Conservation (phyloP, 2,797 vertebrate species). For the Valencia hispanica region DNA sequence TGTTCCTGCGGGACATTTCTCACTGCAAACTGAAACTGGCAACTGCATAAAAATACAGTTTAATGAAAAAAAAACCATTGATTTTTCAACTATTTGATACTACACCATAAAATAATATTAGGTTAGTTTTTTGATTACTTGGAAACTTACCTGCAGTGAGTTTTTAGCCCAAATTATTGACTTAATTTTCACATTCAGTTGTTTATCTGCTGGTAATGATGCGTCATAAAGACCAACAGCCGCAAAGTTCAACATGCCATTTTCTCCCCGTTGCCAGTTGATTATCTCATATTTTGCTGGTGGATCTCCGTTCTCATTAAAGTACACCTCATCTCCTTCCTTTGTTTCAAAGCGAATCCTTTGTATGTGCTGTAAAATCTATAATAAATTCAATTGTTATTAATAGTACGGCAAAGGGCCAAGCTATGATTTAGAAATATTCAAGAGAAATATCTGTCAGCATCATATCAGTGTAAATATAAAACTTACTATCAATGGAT, state of each 20-base stretch:
- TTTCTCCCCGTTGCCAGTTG: slow-evolving; percentile 75
- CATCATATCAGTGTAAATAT: neutral
- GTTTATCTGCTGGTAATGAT: slow-evolving; percentile 67
- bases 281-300: slow-evolving; percentile 85
- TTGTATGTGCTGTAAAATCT: slow-evolving; percentile 80
- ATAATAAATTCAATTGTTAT: slow-evolving; percentile 20
- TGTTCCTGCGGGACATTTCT: slow-evolving; percentile 74
- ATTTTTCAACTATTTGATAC: neutral
- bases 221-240: slow-evolving; percentile 81
- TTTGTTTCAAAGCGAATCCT: slow-evolving; percentile 69
- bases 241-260: slow-evolving; percentile 69
- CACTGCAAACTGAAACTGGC: slow-evolving; percentile 77
- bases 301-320: slow-evolving; percentile 81
- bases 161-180: slow-evolving; percentile 72
- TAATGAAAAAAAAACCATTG: neutral
- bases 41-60: slow-evolving; percentile 27
- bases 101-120: neutral
- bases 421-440: neutral
- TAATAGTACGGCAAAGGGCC: neutral
- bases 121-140: neutral
- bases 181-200: slow-evolving; percentile 72
- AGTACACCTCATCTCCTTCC: slow-evolving; percentile 77
- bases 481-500: slow-evolving; percentile 57
- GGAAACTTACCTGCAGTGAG: neutral
- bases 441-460: too few relatives aligned